Conservation (phyloP, 2,113 vertebrate genomes). For the Tonatia bakeri region DNA sequence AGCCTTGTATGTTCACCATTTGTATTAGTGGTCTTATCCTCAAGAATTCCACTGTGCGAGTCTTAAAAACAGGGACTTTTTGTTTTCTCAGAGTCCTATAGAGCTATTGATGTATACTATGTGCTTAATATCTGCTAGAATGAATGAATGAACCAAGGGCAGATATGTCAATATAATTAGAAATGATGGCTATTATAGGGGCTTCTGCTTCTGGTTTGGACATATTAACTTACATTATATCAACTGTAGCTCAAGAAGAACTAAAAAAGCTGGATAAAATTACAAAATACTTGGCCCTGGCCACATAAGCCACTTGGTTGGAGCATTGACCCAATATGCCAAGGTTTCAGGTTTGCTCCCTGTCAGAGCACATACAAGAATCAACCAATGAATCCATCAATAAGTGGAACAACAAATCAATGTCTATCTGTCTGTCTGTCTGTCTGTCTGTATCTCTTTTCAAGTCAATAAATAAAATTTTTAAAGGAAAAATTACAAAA, state of each 20-base stretch:
- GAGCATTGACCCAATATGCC: too few species aligned
- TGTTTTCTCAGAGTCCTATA: neutral
- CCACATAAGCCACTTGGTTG: too few species aligned
- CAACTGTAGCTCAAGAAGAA: neutral
- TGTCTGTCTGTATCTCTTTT: too few species aligned
- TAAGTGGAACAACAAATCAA: too few species aligned
- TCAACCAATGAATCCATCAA: too few species aligned
- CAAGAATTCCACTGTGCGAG: constrained; percentile 17
- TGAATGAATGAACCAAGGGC: neutral
- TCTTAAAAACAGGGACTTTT: neutral
- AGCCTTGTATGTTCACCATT: constrained; percentile 16
- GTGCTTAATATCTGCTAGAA: neutral
- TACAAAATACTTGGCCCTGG: neutral
- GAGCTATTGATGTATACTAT: neutral
- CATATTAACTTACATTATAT: neutral
- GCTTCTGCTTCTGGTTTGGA: constrained; percentile 20
- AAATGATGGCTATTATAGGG: neutral
- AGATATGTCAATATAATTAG: neutral
- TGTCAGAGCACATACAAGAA: too few species aligned
- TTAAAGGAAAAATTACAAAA: neutral
- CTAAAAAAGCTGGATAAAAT: constrained; percentile 10
- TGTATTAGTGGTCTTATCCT: neutral
- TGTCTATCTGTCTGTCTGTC: too few species aligned
- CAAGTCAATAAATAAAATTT: neutral
- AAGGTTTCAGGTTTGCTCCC: too few species aligned